Evolutionary conservation across 2,888 invertebrate species (phyloP).

Genomic region (Dugesia japonica): DNA sequence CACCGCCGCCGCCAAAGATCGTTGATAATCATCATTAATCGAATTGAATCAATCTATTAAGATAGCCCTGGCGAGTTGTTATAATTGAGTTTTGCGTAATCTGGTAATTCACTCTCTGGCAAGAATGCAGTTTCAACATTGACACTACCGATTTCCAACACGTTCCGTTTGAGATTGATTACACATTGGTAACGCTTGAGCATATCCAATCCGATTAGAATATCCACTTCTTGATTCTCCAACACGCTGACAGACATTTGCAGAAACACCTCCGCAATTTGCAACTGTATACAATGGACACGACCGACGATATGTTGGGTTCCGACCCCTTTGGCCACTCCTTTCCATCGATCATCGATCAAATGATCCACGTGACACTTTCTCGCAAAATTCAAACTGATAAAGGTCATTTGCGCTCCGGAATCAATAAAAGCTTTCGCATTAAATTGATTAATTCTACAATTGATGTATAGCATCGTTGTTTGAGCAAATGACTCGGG

Average conservation of each 20-base stretch:
- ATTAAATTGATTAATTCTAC: slow-evolving; percentile 81
- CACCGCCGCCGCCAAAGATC: background rate
- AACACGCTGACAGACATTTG: slow-evolving; percentile 89
- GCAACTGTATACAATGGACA: slow-evolving; percentile 57
- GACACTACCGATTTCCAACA: slow-evolving; percentile 77
- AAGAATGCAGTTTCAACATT: slow-evolving; percentile 76
- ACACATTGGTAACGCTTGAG: slow-evolving; percentile 84
- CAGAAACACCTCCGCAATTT: slow-evolving; percentile 53
- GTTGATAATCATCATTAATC: too few species aligned
- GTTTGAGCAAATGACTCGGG: slow-evolving; percentile 95
- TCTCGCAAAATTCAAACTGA: slow-evolving; percentile 86
- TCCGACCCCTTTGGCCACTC: slow-evolving; percentile 90
- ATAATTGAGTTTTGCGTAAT: slow-evolving; percentile 59
- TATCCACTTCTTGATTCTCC: slow-evolving; percentile 91
- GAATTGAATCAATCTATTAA: too few species aligned
- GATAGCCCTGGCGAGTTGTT: background rate
- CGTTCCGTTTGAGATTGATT: slow-evolving; percentile 71
- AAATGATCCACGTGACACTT: slow-evolving; percentile 52
- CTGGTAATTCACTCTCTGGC: slow-evolving; percentile 63
- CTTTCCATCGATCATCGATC: slow-evolving; percentile 74
- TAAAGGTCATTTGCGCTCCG: slow-evolving; percentile 86
- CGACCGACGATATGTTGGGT: slow-evolving; percentile 83
- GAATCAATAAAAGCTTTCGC: slow-evolving; percentile 97
- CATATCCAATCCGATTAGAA: slow-evolving; percentile 91
- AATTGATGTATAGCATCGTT: slow-evolving; percentile 84